These are phyloP conservation scores for Hydrotaea diabolus DNA, from an alignment of 2,888 invertebrate species.

Conservation along the genomic window DNA sequence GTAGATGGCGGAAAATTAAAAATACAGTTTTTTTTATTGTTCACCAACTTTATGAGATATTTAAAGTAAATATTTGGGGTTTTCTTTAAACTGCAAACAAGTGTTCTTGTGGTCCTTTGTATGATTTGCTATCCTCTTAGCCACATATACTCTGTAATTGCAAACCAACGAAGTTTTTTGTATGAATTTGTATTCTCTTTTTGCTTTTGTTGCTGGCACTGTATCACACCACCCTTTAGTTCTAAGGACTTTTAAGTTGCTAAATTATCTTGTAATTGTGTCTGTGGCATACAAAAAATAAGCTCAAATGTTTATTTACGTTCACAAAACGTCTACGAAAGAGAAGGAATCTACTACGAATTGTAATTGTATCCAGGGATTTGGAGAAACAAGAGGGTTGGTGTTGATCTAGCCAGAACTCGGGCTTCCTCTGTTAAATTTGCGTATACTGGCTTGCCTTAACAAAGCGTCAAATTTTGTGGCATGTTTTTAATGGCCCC, in stretches of 20 bases:
- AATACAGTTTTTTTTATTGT: neutral
- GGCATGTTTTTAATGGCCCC: constrained; percentile 53
- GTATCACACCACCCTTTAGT: too few relatives aligned
- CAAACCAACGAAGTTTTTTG: constrained; percentile 5
- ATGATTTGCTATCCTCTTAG: neutral
- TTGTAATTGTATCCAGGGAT: neutral
- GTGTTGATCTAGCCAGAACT: neutral
- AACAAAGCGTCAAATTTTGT: constrained; percentile 59
- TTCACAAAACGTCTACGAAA: neutral
- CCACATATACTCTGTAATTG: constrained; percentile 38
- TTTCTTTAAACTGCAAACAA: neutral
- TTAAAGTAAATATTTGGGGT: neutral
- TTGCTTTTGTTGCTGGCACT: neutral
- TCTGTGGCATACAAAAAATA: neutral
- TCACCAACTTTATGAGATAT: neutral
- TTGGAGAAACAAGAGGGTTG: neutral
- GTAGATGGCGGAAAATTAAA: constrained; percentile 9
- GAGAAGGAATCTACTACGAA: neutral
- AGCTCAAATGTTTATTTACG: neutral
- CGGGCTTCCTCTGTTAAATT: constrained; percentile 24
- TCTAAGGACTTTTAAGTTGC: constrained; percentile 20
- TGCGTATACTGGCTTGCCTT: constrained; percentile 22
- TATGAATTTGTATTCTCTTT: constrained; percentile 10
- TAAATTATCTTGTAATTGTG: neutral
- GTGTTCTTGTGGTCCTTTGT: neutral